phyloP scores from a whole-genome alignment of 2,888 invertebrate genomes.

The Meganola albula region DNA sequence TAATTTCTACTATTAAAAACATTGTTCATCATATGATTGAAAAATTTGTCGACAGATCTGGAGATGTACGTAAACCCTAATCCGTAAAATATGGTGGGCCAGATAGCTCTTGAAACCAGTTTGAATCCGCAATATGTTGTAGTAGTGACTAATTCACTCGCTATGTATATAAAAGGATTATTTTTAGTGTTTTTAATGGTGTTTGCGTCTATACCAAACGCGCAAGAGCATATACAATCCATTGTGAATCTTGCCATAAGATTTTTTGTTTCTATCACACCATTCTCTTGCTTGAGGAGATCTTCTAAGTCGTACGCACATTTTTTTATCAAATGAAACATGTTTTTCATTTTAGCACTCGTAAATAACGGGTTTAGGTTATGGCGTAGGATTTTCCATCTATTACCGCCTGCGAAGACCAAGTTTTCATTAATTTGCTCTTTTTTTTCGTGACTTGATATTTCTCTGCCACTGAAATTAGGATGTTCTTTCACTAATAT shows the following conservation, averaged over 20 bases:
- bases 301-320: constrained; percentile 32
- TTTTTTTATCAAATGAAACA: constrained; percentile 45
- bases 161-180: constrained; percentile 37
- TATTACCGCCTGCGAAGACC: constrained; percentile 42
- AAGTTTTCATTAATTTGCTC: constrained; percentile 38
- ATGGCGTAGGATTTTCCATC: constrained; percentile 48
- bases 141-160: constrained; percentile 30
- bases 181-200: constrained; percentile 13
- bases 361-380: constrained; percentile 49
- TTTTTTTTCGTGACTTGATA: constrained; percentile 29
- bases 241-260: constrained; percentile 39
- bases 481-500: constrained; percentile 44
- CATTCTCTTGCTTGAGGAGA: constrained; percentile 27
- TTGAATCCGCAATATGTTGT: constrained; percentile 30
- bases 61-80: constrained; percentile 35
- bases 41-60: constrained; percentile 31
- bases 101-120: constrained; percentile 29
- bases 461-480: constrained; percentile 44
- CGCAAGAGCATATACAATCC: constrained; percentile 40
- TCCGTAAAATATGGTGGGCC: constrained; percentile 45
- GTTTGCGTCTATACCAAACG: constrained; percentile 29
- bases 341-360: constrained; percentile 48
- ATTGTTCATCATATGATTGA: constrained; percentile 29
- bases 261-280: constrained; percentile 26
- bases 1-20: constrained; percentile 36